Evolutionary conservation across 2,888 invertebrate genomes (phyloP), one percentile per base, ranked within the genome.

Genomic region (Metellina segmentata): DNA sequence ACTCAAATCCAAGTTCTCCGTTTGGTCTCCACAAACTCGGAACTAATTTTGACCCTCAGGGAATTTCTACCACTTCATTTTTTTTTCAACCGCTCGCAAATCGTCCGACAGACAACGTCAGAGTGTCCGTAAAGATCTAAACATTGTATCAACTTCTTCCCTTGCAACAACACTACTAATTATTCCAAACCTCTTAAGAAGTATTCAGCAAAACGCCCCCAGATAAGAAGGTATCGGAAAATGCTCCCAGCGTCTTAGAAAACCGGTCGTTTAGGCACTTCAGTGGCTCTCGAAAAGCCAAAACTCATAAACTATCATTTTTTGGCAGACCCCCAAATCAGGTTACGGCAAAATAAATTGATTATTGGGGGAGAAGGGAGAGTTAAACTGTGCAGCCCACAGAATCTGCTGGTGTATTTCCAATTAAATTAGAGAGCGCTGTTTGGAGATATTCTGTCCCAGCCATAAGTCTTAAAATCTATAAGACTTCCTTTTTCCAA

Each of bases 401-500:
- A 49, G 13, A 13, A 51, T 72, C 78, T 49, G 49, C 83, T 53
- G 69, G 70, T 52, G 52, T 74, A 77, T 78, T 86, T 86, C 85
- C 85, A 86, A 86, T 86, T 86, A 86, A 86, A 86, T 69, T 86
- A 78, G 85, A 86, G 69, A 48, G 78, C n/a, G 19, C 70, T 61
- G 78, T 75, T 77, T 75, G 61, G 49, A 78, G 70, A 78, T 77
- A 51, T 78, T 61, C 48, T 48, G n/a, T 13, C 51, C 48, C 49
- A 13, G 51, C 72, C 52, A 85, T 52, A 75, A 75, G 74, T 74
- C 85, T 75, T 53, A 85, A 85, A 85, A 85, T 85, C 85, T 74
- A 85, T 85, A 85, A 72, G 85, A 75, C 72, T 13, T 74, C 72
- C 61, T 78, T 86, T 86, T 86, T 86, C 85, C 85, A 49, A 86